phyloP scores from a whole-genome alignment of 1,140 invertebrate genomes.

The Platorchestia sp. region DNA sequence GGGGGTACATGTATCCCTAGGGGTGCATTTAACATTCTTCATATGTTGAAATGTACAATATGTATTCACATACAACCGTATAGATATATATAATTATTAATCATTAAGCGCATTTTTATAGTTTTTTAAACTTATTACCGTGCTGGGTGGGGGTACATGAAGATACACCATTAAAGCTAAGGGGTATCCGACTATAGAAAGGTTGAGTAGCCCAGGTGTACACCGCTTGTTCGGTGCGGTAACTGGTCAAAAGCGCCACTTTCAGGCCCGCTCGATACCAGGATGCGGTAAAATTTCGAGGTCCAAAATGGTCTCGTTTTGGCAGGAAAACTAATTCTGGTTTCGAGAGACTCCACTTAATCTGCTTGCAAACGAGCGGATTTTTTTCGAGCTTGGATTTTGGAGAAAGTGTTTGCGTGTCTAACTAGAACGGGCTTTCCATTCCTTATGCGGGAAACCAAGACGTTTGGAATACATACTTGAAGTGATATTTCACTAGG shows the following conservation, averaged over 20 bases:
- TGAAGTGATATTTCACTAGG: constrained; percentile 35
- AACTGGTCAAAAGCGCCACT: neutral
- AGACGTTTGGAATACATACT: constrained; percentile 4
- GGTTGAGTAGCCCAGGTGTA: too few species aligned
- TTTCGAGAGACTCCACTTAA: neutral
- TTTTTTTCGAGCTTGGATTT: neutral
- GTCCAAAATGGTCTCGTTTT: neutral
- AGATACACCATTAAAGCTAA: too few species aligned
- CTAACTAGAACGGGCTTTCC: neutral
- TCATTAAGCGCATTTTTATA: too few species aligned
- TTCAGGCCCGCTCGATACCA: neutral
- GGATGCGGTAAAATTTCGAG: neutral
- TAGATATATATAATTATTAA: too few species aligned
- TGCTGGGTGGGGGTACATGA: too few species aligned
- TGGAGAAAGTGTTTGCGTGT: neutral
- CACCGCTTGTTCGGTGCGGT: neutral
- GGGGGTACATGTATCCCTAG: too few species aligned
- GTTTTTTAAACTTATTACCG: too few species aligned
- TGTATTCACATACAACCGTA: too few species aligned
- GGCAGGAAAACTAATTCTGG: neutral
- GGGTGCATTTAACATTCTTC: too few species aligned
- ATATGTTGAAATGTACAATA: too few species aligned
- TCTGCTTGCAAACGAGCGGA: neutral
- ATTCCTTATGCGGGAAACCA: neutral
- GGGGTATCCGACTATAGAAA: too few species aligned